These are phyloP conservation scores for Poeciliopsis gracilis DNA, from an alignment of 2,797 vertebrate genomes.

Conservation along the genomic window DNA sequence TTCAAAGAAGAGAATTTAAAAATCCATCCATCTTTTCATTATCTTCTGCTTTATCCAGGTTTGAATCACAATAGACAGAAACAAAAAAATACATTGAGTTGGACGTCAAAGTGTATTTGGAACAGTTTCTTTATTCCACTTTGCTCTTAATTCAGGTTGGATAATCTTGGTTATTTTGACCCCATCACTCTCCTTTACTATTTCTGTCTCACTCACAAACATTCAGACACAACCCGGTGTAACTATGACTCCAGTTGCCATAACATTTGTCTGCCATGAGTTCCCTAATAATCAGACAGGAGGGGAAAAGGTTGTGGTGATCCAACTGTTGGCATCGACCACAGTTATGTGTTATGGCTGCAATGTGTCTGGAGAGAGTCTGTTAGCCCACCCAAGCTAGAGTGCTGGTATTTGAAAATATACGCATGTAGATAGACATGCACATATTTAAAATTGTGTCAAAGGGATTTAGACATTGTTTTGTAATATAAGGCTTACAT, in stretches of 20 bases:
- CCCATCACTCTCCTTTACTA: constrained; percentile 16
- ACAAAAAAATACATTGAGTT: background rate
- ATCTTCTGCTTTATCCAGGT: background rate
- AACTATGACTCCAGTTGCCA: constrained; percentile 78
- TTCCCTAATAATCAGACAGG: constrained; percentile 50
- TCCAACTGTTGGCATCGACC: constrained; percentile 65
- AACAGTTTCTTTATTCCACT: background rate
- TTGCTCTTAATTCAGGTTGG: background rate
- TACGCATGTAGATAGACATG: constrained; percentile 2
- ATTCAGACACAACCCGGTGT: constrained; percentile 51
- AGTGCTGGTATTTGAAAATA: constrained; percentile 43
- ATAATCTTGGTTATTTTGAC: constrained; percentile 13
- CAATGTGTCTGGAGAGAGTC: constrained; percentile 55
- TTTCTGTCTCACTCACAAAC: constrained; percentile 31
- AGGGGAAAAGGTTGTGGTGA: constrained; percentile 59
- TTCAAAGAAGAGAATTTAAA: background rate
- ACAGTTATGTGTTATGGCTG: constrained; percentile 54
- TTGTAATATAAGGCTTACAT: constrained; percentile 4
- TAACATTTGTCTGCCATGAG: constrained; percentile 72
- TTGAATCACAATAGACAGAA: constrained; percentile 3
- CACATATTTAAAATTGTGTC: constrained; percentile 8
- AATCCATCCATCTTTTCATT: background rate
- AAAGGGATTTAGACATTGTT: constrained; percentile 1
- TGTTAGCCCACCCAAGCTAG: constrained; percentile 71
- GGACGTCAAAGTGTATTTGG: constrained; percentile 3